A percentile compares a stretch with the other conserved stretches of the same genome.
Evolutionary conservation across 1,140 invertebrate species (phyloP).

Genomic region (Mya arenaria): DNA sequence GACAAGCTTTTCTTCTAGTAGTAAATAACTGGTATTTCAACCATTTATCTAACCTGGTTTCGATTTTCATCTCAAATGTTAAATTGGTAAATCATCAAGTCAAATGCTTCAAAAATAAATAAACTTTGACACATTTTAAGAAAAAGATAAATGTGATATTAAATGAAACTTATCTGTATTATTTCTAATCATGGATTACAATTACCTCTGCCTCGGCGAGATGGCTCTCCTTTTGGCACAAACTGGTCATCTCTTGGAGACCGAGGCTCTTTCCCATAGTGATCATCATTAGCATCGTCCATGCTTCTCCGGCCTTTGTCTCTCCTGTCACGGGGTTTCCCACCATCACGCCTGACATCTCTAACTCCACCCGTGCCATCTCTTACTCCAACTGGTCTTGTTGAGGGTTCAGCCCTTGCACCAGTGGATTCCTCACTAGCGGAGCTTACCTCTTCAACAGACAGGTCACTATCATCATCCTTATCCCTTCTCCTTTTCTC

Average conservation of each 20-base stretch:
- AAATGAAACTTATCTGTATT: too few relatives aligned
- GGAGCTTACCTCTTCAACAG: conserved; percentile 76
- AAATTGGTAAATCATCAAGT: too few relatives aligned
- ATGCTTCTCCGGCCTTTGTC: not conserved
- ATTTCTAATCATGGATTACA: too few relatives aligned
- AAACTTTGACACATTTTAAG: too few relatives aligned
- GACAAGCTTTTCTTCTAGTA: too few relatives aligned
- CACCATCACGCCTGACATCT: conserved; percentile 22
- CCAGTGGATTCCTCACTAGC: conserved; percentile 67
- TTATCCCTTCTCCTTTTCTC: conserved; percentile 65
- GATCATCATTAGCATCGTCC: conserved; percentile 49
- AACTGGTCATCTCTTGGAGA: conserved; percentile 74
- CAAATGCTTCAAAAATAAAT: too few relatives aligned
- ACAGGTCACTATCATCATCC: conserved; percentile 79
- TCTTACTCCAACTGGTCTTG: not conserved
- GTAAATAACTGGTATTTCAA: too few relatives aligned
- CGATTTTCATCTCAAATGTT: too few relatives aligned
- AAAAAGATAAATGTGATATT: too few relatives aligned
- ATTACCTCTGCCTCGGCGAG: conserved; percentile 80
- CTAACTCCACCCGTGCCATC: too few relatives aligned
- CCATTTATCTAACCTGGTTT: too few relatives aligned
- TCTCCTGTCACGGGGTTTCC: conserved; percentile 35
- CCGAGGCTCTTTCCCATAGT: conserved; percentile 37
- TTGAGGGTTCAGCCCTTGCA: conserved; percentile 21
- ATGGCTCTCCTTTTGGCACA: conserved; percentile 91